Evolutionary conservation across 37 sponge, comb jelly and placozoan species (phyloP).

Genomic region (Axinella damicornis): DNA sequence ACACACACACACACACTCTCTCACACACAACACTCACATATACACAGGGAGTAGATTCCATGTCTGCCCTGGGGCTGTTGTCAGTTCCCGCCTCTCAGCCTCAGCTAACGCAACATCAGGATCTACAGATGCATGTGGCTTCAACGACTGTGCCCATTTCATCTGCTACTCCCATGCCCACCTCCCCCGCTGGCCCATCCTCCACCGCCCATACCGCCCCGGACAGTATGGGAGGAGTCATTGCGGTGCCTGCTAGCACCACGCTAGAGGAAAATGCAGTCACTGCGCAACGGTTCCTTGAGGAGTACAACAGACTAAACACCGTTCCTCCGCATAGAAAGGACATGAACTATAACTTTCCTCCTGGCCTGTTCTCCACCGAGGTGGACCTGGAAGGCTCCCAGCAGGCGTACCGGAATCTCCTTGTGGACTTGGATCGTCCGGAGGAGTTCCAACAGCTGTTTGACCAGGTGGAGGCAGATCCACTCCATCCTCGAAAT

Average conservation of each 20-base stretch:
- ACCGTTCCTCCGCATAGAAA: constrained; percentile 8
- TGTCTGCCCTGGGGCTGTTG: too few relatives aligned
- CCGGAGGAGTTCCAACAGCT: constrained; percentile 55
- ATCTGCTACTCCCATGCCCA: too few relatives aligned
- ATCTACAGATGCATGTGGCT: too few relatives aligned
- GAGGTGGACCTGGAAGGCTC: constrained; percentile 71
- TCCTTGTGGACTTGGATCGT: constrained; percentile 54
- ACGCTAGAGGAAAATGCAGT: constrained; percentile 53
- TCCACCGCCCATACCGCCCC: too few relatives aligned
- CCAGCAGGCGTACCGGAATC: constrained; percentile 50
- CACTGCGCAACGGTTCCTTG: constrained; percentile 48
- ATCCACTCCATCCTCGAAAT: constrained; percentile 29
- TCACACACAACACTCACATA: too few relatives aligned
- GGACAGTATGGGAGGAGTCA: neutral
- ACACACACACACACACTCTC: too few relatives aligned
- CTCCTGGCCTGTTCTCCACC: constrained; percentile 38
- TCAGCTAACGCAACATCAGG: too few relatives aligned
- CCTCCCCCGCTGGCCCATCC: too few relatives aligned
- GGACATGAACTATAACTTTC: constrained; percentile 55
- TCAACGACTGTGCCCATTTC: too few relatives aligned
- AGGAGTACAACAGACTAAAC: constrained; percentile 42
- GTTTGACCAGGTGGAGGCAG: constrained; percentile 71
- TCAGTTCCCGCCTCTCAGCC: too few relatives aligned
- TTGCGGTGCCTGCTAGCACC: neutral
- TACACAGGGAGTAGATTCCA: too few relatives aligned